Evolutionary conservation across 2,797 vertebrate genomes (phyloP).

Genomic region (Pampus argenteus): DNA sequence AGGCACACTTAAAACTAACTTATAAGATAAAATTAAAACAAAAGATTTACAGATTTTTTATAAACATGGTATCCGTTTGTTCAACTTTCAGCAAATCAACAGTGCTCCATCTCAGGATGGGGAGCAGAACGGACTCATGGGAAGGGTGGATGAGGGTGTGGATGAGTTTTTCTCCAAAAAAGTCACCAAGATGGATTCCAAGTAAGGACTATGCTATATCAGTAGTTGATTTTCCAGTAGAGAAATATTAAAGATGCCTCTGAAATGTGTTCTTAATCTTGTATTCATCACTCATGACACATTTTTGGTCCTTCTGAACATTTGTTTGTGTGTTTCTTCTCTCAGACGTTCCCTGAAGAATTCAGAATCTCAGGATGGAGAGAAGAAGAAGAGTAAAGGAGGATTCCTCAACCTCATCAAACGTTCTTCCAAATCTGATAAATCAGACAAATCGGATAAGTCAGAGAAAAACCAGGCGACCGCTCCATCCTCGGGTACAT

Average conservation of each 20-base stretch:
- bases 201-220: conserved; percentile 79
- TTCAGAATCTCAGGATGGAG: conserved; percentile 88
- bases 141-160: conserved; percentile 96
- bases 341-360: conserved; percentile 86
- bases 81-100: conserved; percentile 81
- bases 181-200: conserved; percentile 94
- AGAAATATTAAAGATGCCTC: too few species aligned
- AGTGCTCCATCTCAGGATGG: conserved; percentile 88
- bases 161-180: conserved; percentile 98
- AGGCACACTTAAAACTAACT: neutral
- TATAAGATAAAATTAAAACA: neutral
- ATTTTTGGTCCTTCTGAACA: neutral
- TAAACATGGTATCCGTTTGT: neutral
- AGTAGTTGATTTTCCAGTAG: neutral
- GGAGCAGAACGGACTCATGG: conserved; percentile 96
- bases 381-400: conserved; percentile 93
- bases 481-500: conserved; percentile 28
- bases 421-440: conserved; percentile 85
- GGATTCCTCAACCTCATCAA: conserved; percentile 97
- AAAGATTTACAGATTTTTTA: neutral
- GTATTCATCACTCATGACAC: neutral
- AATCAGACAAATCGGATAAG: conserved; percentile 69
- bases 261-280: too few species aligned
- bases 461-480: conserved; percentile 69
- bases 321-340: neutral